These are phyloP conservation scores for Agelas oroides DNA, from an alignment of 37 sponge, comb jelly and placozoan species.

Conservation along the genomic window DNA sequence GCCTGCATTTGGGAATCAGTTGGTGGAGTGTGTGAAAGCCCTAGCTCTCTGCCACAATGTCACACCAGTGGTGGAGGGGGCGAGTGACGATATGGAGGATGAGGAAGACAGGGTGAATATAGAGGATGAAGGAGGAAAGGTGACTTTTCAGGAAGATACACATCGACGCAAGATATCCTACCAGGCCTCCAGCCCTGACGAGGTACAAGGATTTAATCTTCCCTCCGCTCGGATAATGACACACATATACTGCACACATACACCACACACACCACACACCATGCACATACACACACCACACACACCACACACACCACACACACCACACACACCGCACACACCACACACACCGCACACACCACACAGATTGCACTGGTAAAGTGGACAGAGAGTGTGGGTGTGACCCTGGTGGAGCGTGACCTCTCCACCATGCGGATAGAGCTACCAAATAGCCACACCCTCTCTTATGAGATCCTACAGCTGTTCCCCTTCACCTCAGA, in stretches of 20 bases:
- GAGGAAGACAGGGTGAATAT: not conserved
- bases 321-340: too few species aligned
- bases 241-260: too few species aligned
- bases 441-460: slow-evolving; percentile 47
- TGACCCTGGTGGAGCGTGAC: slow-evolving; percentile 68
- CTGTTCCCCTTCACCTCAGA: slow-evolving; percentile 96
- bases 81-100: not conserved
- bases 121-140: slow-evolving; percentile 22
- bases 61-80: slow-evolving; percentile 74
- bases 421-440: slow-evolving; percentile 55
- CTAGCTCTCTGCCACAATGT: slow-evolving; percentile 95
- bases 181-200: slow-evolving; percentile 97
- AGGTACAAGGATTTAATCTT: too few species aligned
- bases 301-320: not conserved
- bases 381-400: slow-evolving; percentile 92
- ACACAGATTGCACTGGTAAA: slow-evolving; percentile 88
- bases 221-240: too few species aligned
- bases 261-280: too few species aligned
- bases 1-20: not conserved
- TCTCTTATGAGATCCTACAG: slow-evolving; percentile 73
- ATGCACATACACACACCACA: not conserved
- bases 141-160: slow-evolving; percentile 26
- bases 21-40: slow-evolving; percentile 85
- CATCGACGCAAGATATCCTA: slow-evolving; percentile 56
- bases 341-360: too few species aligned